Percentiles rank a stretch among this genome's conserved stretches.
phyloP scores from a whole-genome alignment of 30 jellyfish, hydroid and myxozoan genomes.

The Chrysaora quinquecirrha region DNA sequence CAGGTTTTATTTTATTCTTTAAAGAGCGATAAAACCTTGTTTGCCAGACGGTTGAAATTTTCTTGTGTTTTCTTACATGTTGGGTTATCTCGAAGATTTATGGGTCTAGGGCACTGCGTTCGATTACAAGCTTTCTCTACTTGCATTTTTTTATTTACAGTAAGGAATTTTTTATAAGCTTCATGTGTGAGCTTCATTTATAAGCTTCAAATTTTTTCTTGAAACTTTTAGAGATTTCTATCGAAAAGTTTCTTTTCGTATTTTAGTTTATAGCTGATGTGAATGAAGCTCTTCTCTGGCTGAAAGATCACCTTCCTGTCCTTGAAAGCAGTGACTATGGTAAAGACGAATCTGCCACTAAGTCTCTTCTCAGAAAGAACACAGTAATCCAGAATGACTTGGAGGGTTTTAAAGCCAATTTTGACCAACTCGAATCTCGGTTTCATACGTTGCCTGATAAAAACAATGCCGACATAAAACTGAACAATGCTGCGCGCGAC shows the following conservation, averaged over 20 bases:
- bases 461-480: background rate
- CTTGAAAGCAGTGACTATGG: conserved; percentile 52
- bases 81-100: too few relatives aligned
- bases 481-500: conserved; percentile 3
- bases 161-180: too few relatives aligned
- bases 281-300: conserved; percentile 57
- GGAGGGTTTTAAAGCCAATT: conserved; percentile 20
- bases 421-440: conserved; percentile 33
- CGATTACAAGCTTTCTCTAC: too few relatives aligned
- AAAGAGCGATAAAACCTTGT: too few relatives aligned
- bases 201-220: too few relatives aligned
- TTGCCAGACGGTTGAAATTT: too few relatives aligned
- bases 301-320: conserved; percentile 46
- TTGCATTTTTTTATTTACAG: too few relatives aligned
- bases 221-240: too few relatives aligned
- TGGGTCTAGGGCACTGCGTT: too few relatives aligned
- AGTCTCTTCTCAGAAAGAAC: conserved; percentile 21
- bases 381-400: conserved; percentile 28
- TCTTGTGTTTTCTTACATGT: too few relatives aligned
- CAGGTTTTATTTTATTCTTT: too few relatives aligned
- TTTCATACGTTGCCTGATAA: conserved; percentile 5
- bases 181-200: too few relatives aligned
- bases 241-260: background rate
- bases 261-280: conserved; percentile 38
- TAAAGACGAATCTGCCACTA: conserved; percentile 50